Base-by-base conservation (phyloP, 2,797 vertebrate species). In the Parambassis ranga region DNA sequence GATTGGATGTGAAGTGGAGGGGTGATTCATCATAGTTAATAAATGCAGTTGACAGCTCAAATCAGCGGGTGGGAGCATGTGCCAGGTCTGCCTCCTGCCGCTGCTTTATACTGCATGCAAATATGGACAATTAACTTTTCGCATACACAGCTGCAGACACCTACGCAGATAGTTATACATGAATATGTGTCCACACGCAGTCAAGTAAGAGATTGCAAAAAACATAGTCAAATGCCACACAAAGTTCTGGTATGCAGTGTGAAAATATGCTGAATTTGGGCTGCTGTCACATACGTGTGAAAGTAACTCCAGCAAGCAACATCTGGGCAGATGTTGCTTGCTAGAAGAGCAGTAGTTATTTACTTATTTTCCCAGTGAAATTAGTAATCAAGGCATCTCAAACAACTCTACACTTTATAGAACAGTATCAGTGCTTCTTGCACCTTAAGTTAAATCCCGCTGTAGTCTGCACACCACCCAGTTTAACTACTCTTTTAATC, bases 1-100 rank as follows among this genome's bases (percentile, higher is more conserved):
- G 89, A 93, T 93, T 91, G 87, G 87, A 86, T 84, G 85, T 77
- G 85, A 86, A 79, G 79, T 76, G 56, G 78, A 79, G 73, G 74
- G 84, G 90, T 85, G 83, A 92, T 93, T 92, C 82, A 92, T 93
- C 91, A 92, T 91, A 66, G 75, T 92, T 93, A 93, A 92, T 90
- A 87, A 88, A 90, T 35, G 65, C 18, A 13, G 73, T 38, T 91
- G 91, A 92, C 91, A 91, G 88, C 84, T 90, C 56, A 26, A 89
- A 89, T 85, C 89, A 86, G 90, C 63, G 18, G 85, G 89, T 70
- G 55, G 68, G 55, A 62, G 70, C 48, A 18, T 22, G 75, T 81
- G 88, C 88, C 90, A 90, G 87, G 71, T 70, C 70, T 20, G 63
- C 64, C 70, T 65, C 70, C 81, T 66, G 63, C 64, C 23, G 58